A percentile compares a stretch with the other conserved stretches of the same genome.
Conservation (phyloP, 2,888 invertebrate genomes). For the Dolomedes plantarius region DNA sequence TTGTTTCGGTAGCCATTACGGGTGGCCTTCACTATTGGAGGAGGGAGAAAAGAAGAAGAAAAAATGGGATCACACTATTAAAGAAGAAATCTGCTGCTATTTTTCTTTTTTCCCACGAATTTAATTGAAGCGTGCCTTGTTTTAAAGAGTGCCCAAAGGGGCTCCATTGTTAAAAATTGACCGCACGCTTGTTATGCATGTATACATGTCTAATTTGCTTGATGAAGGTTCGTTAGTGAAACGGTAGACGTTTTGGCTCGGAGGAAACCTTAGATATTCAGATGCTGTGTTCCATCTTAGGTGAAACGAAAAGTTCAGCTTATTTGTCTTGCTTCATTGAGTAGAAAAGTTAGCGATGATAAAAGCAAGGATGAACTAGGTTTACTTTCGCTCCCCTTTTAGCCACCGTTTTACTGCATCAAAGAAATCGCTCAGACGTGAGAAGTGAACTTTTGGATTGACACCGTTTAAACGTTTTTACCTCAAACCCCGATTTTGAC, state of each 20-base stretch:
- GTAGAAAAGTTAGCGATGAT: background rate
- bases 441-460: too few relatives aligned
- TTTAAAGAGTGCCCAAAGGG: background rate
- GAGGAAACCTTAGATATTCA: background rate
- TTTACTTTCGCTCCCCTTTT: too few relatives aligned
- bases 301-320: background rate
- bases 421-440: too few relatives aligned
- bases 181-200: background rate
- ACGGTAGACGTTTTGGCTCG: background rate
- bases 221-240: background rate
- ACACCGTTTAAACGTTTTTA: too few relatives aligned
- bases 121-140: slow-evolving; percentile 7
- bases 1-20: slow-evolving; percentile 43
- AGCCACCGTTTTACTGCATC: too few relatives aligned
- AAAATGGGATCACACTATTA: slow-evolving; percentile 42
- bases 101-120: slow-evolving; percentile 16
- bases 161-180: background rate
- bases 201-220: background rate
- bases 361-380: too few relatives aligned
- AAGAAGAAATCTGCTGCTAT: slow-evolving; percentile 7
- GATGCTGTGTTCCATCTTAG: background rate
- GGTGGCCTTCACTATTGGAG: too few relatives aligned
- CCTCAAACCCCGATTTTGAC: too few relatives aligned
- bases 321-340: background rate
- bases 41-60: background rate